A percentile compares a stretch with the other conserved stretches of the same genome.
Evolutionary conservation across 2,888 invertebrate species (phyloP).

Genomic region (Seladonia tumulorum): DNA sequence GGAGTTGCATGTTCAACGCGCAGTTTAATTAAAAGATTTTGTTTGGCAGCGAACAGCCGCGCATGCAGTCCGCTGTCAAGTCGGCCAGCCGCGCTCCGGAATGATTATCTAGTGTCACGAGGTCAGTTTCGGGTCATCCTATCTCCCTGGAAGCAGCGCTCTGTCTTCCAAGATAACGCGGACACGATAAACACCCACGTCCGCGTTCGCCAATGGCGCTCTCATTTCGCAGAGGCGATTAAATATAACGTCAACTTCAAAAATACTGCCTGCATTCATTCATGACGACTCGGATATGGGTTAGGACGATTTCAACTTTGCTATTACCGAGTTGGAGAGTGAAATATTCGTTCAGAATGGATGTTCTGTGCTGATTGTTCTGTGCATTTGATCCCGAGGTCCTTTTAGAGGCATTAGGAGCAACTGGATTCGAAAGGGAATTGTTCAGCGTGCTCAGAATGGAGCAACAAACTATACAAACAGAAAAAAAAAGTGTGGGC

Average conservation of each 20-base stretch:
- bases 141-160: conserved; percentile 52
- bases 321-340: background rate
- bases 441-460: too few species aligned
- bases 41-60: background rate
- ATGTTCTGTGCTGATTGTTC: too few species aligned
- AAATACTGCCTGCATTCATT: background rate
- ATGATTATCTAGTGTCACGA: conserved; percentile 63
- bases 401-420: too few species aligned
- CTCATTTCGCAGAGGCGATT: background rate
- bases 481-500: too few species aligned
- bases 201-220: background rate
- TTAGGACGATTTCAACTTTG: background rate
- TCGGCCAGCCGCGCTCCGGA: conserved; percentile 8
- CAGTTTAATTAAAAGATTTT: background rate
- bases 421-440: too few species aligned
- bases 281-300: background rate
- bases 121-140: conserved; percentile 69
- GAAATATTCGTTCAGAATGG: too few species aligned
- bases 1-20: background rate
- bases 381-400: too few species aligned
- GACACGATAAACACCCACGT: conserved; percentile 50
- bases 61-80: background rate
- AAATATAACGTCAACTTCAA: background rate
- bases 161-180: conserved; percentile 55
- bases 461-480: too few species aligned